phyloP scores from a whole-genome alignment of 1,140 invertebrate genomes.

The Rhyacophila brunnea region DNA sequence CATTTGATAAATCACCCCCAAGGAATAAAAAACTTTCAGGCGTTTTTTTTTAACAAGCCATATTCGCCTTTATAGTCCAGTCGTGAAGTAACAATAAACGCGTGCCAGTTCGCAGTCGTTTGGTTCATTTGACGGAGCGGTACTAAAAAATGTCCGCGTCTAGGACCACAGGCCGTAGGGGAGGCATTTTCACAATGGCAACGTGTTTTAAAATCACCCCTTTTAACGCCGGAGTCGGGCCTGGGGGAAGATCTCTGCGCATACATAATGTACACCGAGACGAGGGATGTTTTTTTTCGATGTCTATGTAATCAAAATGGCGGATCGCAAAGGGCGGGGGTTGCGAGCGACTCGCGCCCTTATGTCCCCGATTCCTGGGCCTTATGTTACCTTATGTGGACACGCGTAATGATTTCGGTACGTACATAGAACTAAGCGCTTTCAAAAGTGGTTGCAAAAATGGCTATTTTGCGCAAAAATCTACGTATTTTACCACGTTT shows the following conservation, averaged over 20 bases:
- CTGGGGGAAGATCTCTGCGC: slow-evolving; percentile 33
- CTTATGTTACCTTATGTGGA: slow-evolving; percentile 23
- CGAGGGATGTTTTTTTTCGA: slow-evolving; percentile 18
- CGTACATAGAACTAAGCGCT: slow-evolving; percentile 17
- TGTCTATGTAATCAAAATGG: slow-evolving; percentile 34
- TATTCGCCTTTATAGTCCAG: slow-evolving; percentile 9
- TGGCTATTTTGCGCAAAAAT: no score
- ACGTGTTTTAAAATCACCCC: slow-evolving; percentile 34
- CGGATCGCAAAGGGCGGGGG: slow-evolving; percentile 12
- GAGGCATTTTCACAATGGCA: slow-evolving; percentile 29
- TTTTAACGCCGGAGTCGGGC: slow-evolving; percentile 29
- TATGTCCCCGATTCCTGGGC: slow-evolving; percentile 18
- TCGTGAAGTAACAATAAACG: background rate
- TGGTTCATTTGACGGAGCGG: slow-evolving; percentile 11
- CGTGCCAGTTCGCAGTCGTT: background rate
- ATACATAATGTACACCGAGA: slow-evolving; percentile 33
- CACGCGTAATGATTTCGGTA: slow-evolving; percentile 24
- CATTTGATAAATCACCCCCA: slow-evolving; percentile 37
- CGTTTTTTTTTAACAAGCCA: background rate
- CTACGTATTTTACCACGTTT: no score
- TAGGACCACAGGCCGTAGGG: slow-evolving; percentile 16
- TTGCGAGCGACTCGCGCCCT: slow-evolving; percentile 13
- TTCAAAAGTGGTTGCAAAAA: slow-evolving; percentile 12
- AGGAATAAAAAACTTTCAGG: slow-evolving; percentile 23
- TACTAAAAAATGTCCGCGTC: slow-evolving; percentile 26